Conservation (phyloP, 2,797 vertebrate genomes). For the Enteromius trimaculatus region DNA sequence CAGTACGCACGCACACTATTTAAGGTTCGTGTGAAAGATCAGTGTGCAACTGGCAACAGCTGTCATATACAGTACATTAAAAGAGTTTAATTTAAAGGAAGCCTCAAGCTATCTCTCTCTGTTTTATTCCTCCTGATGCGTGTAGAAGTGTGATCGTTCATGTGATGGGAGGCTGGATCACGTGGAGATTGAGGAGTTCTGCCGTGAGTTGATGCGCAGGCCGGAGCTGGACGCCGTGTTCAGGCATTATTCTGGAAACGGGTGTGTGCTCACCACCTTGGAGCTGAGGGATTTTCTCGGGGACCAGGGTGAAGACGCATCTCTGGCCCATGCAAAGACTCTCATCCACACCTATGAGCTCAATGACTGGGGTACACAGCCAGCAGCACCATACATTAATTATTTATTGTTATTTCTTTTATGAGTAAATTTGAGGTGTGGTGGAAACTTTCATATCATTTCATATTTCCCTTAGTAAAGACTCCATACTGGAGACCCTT, state of each 20-base stretch:
- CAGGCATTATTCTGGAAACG: constrained; percentile 85
- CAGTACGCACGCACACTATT: constrained; percentile 87
- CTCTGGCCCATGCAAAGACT: constrained; percentile 74
- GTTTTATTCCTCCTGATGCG: not conserved
- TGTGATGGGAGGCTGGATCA: constrained; percentile 86
- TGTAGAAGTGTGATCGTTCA: constrained; percentile 89
- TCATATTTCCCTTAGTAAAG: too few relatives aligned
- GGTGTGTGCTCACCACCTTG: constrained; percentile 82
- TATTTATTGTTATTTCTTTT: not conserved
- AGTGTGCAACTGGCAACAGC: not conserved
- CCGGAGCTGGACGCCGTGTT: constrained; percentile 92
- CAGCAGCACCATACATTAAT: too few relatives aligned
- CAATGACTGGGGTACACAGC: constrained; percentile 85
- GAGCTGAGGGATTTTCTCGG: constrained; percentile 91
- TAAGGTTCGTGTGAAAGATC: constrained; percentile 78
- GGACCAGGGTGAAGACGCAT: constrained; percentile 89
- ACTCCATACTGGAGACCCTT: too few relatives aligned
- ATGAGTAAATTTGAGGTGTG: too few relatives aligned
- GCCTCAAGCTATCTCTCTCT: not conserved
- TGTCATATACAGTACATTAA: not conserved
- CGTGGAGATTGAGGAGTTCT: constrained; percentile 91
- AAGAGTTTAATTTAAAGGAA: not conserved
- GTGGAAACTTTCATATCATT: too few relatives aligned
- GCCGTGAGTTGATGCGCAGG: constrained; percentile 86
- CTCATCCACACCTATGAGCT: constrained; percentile 87